phyloP scores from a whole-genome alignment of 2,113 vertebrate species.

The Lepus europaeus region DNA sequence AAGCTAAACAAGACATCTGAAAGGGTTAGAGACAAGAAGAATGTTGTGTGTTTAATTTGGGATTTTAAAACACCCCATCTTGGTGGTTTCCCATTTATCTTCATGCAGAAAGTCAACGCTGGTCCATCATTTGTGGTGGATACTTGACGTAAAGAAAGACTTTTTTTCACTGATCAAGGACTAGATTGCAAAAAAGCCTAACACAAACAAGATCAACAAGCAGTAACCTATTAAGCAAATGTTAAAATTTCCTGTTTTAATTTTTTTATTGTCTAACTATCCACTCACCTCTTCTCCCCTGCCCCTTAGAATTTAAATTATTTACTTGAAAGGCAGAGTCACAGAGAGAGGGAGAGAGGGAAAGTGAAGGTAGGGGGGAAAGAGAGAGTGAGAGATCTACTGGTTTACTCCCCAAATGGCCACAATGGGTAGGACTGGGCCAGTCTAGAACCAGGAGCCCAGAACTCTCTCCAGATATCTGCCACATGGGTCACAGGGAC shows the following conservation, averaged over 20 bases:
- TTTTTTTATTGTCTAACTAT: conserved; percentile 60
- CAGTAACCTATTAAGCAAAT: conserved; percentile 49
- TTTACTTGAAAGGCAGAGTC: no score
- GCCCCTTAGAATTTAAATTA: no score
- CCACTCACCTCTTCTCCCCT: not conserved
- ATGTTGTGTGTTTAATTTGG: not conserved
- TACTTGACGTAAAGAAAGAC: conserved; percentile 37
- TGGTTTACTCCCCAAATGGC: no score
- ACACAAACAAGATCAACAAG: conserved; percentile 33
- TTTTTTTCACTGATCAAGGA: not conserved
- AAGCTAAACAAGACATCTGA: not conserved
- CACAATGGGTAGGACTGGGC: no score
- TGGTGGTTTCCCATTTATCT: conserved; percentile 28
- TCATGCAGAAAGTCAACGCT: not conserved
- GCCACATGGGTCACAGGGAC: no score
- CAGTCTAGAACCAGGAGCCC: no score
- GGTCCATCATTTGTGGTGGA: not conserved
- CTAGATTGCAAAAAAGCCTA: not conserved
- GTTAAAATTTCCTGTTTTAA: conserved; percentile 56
- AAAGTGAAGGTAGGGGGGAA: no score
- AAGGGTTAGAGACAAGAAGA: conserved; percentile 25
- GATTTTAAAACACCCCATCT: conserved; percentile 13
- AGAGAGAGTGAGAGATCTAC: no score
- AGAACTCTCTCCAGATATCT: no score
- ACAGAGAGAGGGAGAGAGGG: no score